Percentiles rank a stretch among this genome's conserved stretches.
phyloP scores from a whole-genome alignment of 1,140 invertebrate species.

The Coptotermes formosanus region DNA sequence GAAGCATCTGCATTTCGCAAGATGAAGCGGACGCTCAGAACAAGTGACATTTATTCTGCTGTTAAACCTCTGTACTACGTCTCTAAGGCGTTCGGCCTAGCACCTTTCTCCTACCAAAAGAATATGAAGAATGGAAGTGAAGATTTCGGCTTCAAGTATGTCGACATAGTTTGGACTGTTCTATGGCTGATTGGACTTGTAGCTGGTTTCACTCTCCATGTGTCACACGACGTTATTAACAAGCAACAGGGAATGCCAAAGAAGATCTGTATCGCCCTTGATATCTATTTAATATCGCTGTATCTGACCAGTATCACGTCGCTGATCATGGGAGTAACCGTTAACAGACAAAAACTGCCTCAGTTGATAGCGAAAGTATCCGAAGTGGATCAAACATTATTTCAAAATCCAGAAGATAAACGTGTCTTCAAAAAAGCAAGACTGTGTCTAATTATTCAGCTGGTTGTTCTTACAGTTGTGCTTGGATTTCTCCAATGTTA shows the following conservation, averaged over 20 bases:
- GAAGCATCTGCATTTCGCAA: background rate
- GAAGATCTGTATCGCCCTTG: background rate
- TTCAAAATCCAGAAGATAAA: background rate
- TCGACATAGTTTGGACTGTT: background rate
- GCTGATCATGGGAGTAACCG: background rate
- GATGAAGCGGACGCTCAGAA: background rate
- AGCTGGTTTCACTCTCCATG: background rate
- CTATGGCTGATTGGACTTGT: background rate
- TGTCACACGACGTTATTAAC: background rate
- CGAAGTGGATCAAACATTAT: background rate
- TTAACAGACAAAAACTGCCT: background rate
- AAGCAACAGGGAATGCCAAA: background rate
- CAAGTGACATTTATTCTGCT: background rate
- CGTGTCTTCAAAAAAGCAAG: background rate
- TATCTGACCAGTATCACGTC: background rate
- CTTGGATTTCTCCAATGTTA: background rate
- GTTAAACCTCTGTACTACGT: background rate
- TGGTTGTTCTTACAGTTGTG: background rate
- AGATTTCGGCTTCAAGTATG: background rate
- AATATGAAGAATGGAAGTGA: background rate
- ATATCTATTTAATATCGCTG: background rate
- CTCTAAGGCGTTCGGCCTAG: background rate
- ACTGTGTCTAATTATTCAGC: background rate
- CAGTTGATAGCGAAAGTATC: background rate
- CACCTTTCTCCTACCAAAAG: background rate